Percentiles rank a stretch among this genome's conserved stretches.
phyloP scores from a whole-genome alignment of 1,140 invertebrate genomes.

The Melipona quadrifasciata region DNA sequence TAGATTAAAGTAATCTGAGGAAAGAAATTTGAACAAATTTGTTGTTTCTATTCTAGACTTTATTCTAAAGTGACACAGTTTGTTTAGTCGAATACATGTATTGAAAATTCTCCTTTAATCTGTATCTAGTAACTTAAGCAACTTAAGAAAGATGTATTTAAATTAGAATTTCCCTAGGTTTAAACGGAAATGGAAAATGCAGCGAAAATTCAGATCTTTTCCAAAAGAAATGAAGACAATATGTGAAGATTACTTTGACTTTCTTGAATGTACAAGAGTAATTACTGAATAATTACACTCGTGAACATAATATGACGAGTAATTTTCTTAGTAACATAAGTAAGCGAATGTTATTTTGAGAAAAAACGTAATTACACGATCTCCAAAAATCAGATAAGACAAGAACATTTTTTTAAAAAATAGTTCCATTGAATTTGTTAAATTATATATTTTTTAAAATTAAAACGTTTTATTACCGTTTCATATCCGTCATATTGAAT shows the following conservation, averaged over 20 bases:
- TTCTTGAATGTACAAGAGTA: background rate
- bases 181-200: background rate
- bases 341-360: background rate
- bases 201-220: background rate
- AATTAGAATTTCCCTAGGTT: slow-evolving; percentile 1
- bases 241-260: background rate
- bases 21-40: slow-evolving; percentile 41
- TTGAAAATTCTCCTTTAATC: slow-evolving; percentile 10
- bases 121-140: background rate
- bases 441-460: background rate
- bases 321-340: background rate
- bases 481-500: too few species aligned
- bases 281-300: background rate
- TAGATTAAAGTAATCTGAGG: slow-evolving; percentile 24
- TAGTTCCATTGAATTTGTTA: background rate
- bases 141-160: too few species aligned
- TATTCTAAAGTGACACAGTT: background rate
- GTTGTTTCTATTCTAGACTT: slow-evolving; percentile 16
- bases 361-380: background rate
- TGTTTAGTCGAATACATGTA: background rate
- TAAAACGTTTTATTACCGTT: background rate
- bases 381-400: background rate
- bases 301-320: background rate
- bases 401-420: background rate
- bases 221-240: background rate